Conservation (phyloP, 53 echinoderm and acorn worm genomes). For the Zoroaster sp. region DNA sequence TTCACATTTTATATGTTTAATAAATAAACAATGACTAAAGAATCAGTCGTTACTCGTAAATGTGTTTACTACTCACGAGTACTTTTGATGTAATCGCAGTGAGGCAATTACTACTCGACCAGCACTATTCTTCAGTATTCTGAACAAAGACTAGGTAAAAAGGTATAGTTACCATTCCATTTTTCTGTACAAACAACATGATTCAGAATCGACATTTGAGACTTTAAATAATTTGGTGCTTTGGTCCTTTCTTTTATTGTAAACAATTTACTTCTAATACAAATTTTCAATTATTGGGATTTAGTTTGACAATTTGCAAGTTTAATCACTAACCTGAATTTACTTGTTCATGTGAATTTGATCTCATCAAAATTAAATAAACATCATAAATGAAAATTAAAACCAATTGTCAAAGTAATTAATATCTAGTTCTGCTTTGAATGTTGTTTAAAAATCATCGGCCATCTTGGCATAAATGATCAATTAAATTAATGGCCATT, state of each 20-base stretch:
- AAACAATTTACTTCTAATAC: not conserved
- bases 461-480: not conserved
- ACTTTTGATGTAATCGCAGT: too few species aligned
- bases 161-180: too few species aligned
- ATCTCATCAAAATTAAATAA: not conserved
- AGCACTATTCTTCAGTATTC: too few species aligned
- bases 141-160: too few species aligned
- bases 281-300: not conserved
- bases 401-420: not conserved
- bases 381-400: not conserved
- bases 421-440: not conserved
- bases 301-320: not conserved
- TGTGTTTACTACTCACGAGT: too few species aligned
- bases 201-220: too few species aligned
- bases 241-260: constrained; percentile 24
- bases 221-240: constrained; percentile 8
- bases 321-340: not conserved
- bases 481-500: too few species aligned
- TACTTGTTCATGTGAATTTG: not conserved
- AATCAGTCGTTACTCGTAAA: too few species aligned
- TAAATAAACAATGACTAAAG: too few species aligned
- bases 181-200: too few species aligned
- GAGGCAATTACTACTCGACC: too few species aligned
- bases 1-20: too few species aligned
- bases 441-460: not conserved